A percentile compares a stretch with the other conserved stretches of the same genome.
These are phyloP conservation scores for Disparrhopalites patrizii DNA, from an alignment of 2,888 invertebrate genomes.

Conservation along the genomic window DNA sequence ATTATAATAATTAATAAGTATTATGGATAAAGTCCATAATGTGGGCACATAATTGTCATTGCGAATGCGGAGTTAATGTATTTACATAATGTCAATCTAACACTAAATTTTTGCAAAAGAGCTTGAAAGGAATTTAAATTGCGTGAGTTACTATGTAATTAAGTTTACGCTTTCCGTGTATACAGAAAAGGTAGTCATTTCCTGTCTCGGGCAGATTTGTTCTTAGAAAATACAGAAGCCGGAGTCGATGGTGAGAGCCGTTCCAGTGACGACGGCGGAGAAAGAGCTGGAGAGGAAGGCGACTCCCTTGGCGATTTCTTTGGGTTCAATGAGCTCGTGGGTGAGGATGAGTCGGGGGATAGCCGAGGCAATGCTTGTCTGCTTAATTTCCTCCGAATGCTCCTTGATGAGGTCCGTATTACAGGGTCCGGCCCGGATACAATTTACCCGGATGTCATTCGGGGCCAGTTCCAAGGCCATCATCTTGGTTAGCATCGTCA, in stretches of 20 bases:
- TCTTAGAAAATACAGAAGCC: conserved; percentile 2
- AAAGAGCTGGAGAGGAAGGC: background rate
- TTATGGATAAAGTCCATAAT: no score
- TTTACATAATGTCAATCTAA: no score
- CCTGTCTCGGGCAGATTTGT: no score
- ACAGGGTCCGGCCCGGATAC: background rate
- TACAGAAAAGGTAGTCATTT: no score
- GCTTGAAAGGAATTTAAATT: no score
- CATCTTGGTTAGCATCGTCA: background rate
- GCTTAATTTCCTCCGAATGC: background rate
- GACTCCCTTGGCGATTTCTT: background rate
- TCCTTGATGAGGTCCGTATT: background rate
- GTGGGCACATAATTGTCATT: no score
- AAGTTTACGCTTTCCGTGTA: no score
- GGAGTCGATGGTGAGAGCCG: background rate
- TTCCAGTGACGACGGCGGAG: background rate
- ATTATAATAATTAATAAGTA: no score
- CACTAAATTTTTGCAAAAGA: no score
- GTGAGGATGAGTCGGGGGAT: background rate
- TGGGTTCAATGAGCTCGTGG: background rate
- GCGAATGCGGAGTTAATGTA: no score
- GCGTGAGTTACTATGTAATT: no score
- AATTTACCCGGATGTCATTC: conserved; percentile 13
- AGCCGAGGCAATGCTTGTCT: background rate
- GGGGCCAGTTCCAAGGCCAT: conserved; percentile 8